Base-by-base conservation (phyloP, 2,797 vertebrate species). In the Buphagus erythrorhynchus region DNA sequence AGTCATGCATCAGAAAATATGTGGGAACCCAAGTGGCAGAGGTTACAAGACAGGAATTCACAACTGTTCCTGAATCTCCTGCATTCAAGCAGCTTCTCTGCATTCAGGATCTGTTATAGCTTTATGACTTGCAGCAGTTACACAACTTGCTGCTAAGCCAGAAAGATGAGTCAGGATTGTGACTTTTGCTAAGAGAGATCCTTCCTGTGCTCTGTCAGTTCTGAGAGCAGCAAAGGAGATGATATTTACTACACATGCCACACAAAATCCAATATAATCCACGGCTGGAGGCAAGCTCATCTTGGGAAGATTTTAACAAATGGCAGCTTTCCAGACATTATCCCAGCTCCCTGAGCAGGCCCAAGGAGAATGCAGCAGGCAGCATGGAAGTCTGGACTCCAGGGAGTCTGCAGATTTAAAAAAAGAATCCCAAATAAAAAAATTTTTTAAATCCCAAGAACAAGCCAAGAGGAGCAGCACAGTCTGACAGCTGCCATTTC, bases 71-170 rank as follows among this genome's bases (percentile, higher is more conserved):
- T 36, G 35, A 93, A 52, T 33, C 38, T 65, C 29, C 52, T 81
- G 69, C 63, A 73, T 68, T 62, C 79, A 69, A 62, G 33, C 54
- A 90, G 58, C 46, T 81, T 43, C 76, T 78, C 20, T 61, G 80
- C 49, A 85, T 51, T 76, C 61, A 67, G 51, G 55, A 85, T 88
- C 59, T 69, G 38, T 29, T 79, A 63, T 8, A 88, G 88, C 68
- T 85, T 80, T 72, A 74, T 40, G 43, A 90, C 65, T 67, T 77
- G 84, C 89, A 91, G 73, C 10, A 92, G 89, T 93, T 94, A 92
- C 59, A 81, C 75, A 96, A 94, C 62, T 38, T 36, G 55, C 86
- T 87, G 90, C 92, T 94, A 87, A 91, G 90, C 67, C 86, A 88
- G 83, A 51, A 54, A 78, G 84, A 92, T 91, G 90, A 95, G 73